These are phyloP conservation scores for Nicator chloris DNA, from an alignment of 2,113 vertebrate genomes.

Conservation along the genomic window DNA sequence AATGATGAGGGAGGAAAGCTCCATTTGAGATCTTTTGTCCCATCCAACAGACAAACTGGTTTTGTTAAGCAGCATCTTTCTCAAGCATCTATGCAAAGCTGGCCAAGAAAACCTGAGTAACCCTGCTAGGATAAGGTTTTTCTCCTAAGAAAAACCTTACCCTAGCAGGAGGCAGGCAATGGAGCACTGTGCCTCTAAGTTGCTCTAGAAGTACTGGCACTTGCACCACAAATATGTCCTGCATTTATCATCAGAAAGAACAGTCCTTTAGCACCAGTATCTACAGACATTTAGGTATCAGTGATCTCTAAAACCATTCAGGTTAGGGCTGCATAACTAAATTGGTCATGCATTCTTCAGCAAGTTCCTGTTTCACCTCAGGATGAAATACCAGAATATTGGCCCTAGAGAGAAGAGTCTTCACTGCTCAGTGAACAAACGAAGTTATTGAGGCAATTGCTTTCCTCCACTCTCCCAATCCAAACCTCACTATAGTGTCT, in stretches of 20 bases:
- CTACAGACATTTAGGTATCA: background rate
- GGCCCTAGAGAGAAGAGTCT: background rate
- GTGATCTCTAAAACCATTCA: background rate
- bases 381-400: background rate
- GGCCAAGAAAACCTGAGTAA: background rate
- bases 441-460: background rate
- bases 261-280: background rate
- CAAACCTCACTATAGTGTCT: background rate
- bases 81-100: background rate
- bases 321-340: background rate
- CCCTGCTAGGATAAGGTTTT: background rate
- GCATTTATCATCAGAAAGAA: background rate
- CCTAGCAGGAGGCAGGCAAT: background rate
- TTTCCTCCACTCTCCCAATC: background rate
- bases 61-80: background rate
- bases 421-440: background rate
- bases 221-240: background rate
- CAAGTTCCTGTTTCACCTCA: background rate
- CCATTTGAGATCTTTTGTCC: background rate
- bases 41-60: background rate
- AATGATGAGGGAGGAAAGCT: background rate
- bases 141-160: background rate
- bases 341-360: background rate
- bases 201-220: background rate
- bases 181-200: background rate